Conservation (phyloP, 2,888 invertebrate species). For the Drosophila diplacantha region DNA sequence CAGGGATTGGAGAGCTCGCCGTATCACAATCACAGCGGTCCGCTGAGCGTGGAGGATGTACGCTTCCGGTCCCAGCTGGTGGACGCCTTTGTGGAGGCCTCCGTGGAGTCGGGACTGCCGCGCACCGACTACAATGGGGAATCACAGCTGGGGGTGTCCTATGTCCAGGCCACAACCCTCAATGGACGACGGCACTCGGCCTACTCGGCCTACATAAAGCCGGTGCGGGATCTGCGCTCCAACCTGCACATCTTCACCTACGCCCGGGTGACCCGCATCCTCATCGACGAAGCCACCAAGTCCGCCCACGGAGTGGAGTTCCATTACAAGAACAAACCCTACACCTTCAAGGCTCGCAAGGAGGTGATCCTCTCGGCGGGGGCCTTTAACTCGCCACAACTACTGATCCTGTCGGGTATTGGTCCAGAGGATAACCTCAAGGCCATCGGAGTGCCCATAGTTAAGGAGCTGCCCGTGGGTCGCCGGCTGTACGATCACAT, state of each 20-base stretch:
- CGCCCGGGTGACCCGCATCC: slow-evolving; percentile 82
- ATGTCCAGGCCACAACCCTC: slow-evolving; percentile 81
- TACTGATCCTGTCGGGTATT: slow-evolving; percentile 91
- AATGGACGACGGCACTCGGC: slow-evolving; percentile 83
- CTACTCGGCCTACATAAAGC: slow-evolving; percentile 82
- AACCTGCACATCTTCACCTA: slow-evolving; percentile 85
- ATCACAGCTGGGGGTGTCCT: slow-evolving; percentile 82
- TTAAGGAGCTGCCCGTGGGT: slow-evolving; percentile 84
- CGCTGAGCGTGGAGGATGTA: slow-evolving; percentile 81
- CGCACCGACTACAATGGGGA: slow-evolving; percentile 85
- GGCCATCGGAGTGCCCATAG: slow-evolving; percentile 80
- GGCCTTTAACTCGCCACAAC: slow-evolving; percentile 91
- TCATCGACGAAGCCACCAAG: slow-evolving; percentile 82
- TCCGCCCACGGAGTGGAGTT: slow-evolving; percentile 85
- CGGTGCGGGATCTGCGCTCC: slow-evolving; percentile 77
- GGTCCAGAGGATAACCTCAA: slow-evolving; percentile 80
- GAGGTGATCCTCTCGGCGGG: slow-evolving; percentile 94
- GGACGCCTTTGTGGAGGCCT: slow-evolving; percentile 81
- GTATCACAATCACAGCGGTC: slow-evolving; percentile 82
- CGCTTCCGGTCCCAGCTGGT: slow-evolving; percentile 79
- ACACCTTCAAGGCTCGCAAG: slow-evolving; percentile 81
- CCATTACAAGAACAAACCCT: slow-evolving; percentile 78
- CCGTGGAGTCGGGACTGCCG: slow-evolving; percentile 82
- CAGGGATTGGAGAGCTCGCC: slow-evolving; percentile 78
- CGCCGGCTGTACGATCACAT: slow-evolving; percentile 81